phyloP scores from a whole-genome alignment of 2,888 invertebrate genomes.

The Ophioninae sp. region DNA sequence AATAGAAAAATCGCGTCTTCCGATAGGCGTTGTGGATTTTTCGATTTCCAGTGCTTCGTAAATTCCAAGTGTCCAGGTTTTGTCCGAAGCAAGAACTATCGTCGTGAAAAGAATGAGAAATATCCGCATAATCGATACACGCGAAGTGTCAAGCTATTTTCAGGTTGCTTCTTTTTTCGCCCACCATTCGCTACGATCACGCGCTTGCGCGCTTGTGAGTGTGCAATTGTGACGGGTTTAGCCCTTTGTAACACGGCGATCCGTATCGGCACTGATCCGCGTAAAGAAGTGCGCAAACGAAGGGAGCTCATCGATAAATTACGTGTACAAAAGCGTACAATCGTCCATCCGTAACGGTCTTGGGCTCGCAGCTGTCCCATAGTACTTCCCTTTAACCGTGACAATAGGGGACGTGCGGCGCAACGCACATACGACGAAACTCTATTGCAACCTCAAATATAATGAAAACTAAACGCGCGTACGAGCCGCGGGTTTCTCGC shows the following conservation, averaged over 20 bases:
- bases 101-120: not conserved
- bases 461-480: not conserved
- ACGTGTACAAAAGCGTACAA: slow-evolving; percentile 16
- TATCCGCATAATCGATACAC: not conserved
- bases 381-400: slow-evolving; percentile 62
- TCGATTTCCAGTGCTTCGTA: not conserved
- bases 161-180: not conserved
- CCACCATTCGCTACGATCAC: not conserved
- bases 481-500: not conserved
- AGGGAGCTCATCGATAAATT: slow-evolving; percentile 36
- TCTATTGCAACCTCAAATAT: slow-evolving; percentile 17
- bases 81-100: not conserved
- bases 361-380: slow-evolving; percentile 72
- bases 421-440: slow-evolving; percentile 11
- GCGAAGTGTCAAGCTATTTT: not conserved
- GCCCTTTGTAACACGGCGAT: not conserved
- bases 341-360: slow-evolving; percentile 70
- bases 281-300: slow-evolving; percentile 2
- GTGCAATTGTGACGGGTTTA: not conserved
- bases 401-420: slow-evolving; percentile 71
- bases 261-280: not conserved
- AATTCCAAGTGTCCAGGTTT: not conserved
- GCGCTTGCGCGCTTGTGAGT: not conserved
- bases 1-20: not conserved
- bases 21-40: not conserved